Evolutionary conservation across 1,140 invertebrate genomes (phyloP).

Genomic region (Halyomorpha halys): DNA sequence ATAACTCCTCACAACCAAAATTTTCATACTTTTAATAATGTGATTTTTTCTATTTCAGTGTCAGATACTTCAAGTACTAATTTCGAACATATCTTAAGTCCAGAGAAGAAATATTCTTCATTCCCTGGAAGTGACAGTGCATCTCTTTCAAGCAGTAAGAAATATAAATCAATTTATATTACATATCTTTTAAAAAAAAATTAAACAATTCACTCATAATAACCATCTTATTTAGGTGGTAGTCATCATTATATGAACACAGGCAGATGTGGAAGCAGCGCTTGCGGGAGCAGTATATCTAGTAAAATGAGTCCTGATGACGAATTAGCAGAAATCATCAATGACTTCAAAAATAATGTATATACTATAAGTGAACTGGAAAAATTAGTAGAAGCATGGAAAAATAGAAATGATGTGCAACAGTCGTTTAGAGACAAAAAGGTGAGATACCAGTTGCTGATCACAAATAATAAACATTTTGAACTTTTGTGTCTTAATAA

Average conservation of each 20-base stretch:
- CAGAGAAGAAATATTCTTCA: slow-evolving; percentile 24
- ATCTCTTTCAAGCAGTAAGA: slow-evolving; percentile 23
- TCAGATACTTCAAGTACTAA: slow-evolving; percentile 14
- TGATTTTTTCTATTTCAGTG: slow-evolving; percentile 3
- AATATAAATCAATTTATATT: background rate
- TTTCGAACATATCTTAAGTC: slow-evolving; percentile 20
- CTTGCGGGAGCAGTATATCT: slow-evolving; percentile 24
- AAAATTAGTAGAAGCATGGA: slow-evolving; percentile 72
- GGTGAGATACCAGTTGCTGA: slow-evolving; percentile 26
- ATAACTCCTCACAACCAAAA: too few species aligned
- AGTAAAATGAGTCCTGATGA: slow-evolving; percentile 45
- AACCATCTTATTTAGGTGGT: slow-evolving; percentile 14
- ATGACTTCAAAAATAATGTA: slow-evolving; percentile 80
- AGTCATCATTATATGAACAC: slow-evolving; percentile 26
- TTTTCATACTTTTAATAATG: too few species aligned
- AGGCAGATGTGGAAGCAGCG: slow-evolving; percentile 20
- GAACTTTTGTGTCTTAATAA: too few species aligned
- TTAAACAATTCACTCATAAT: background rate
- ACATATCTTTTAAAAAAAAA: background rate
- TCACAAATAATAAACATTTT: too few species aligned
- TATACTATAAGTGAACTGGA: slow-evolving; percentile 74
- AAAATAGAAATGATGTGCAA: slow-evolving; percentile 71
- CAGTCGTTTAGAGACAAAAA: slow-evolving; percentile 76
- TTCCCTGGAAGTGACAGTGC: slow-evolving; percentile 21
- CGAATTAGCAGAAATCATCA: slow-evolving; percentile 74